Percentiles rank a stretch among this genome's conserved stretches.
phyloP scores from a whole-genome alignment of 2,113 vertebrate species.

The Sapayoa aenigma region DNA sequence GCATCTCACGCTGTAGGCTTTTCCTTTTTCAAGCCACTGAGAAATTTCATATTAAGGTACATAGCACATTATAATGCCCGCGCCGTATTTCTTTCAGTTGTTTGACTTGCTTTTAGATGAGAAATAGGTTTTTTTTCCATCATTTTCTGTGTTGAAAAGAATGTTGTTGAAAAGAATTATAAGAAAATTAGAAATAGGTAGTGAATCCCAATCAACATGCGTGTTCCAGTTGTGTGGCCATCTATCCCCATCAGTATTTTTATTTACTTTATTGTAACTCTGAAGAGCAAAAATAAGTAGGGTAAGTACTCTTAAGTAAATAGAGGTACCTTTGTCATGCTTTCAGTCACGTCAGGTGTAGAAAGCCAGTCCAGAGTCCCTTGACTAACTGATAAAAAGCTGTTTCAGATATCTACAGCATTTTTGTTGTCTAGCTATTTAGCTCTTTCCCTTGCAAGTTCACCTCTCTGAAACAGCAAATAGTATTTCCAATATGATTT shows the following conservation, averaged over 20 bases:
- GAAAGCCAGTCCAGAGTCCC: neutral
- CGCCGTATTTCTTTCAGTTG: neutral
- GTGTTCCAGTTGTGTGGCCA: neutral
- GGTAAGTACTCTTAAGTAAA: neutral
- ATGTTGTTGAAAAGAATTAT: neutral
- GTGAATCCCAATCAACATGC: neutral
- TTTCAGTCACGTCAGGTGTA: neutral
- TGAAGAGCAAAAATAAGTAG: neutral
- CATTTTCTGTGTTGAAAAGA: neutral
- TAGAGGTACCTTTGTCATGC: neutral
- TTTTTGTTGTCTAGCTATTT: neutral
- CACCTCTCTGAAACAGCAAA: neutral
- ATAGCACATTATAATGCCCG: neutral
- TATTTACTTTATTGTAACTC: neutral
- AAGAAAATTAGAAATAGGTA: neutral
- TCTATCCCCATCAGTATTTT: neutral
- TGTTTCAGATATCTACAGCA: neutral
- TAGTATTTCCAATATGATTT: neutral
- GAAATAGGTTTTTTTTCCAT: neutral
- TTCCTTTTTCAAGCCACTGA: neutral
- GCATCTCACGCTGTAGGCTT: accelerated
- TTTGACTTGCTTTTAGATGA: neutral
- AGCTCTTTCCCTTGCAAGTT: neutral
- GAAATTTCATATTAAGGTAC: neutral
- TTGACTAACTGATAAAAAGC: neutral